These are phyloP conservation scores for Brachionus asplanchnoidis DNA, from an alignment of 1,140 invertebrate species.

Conservation along the genomic window DNA sequence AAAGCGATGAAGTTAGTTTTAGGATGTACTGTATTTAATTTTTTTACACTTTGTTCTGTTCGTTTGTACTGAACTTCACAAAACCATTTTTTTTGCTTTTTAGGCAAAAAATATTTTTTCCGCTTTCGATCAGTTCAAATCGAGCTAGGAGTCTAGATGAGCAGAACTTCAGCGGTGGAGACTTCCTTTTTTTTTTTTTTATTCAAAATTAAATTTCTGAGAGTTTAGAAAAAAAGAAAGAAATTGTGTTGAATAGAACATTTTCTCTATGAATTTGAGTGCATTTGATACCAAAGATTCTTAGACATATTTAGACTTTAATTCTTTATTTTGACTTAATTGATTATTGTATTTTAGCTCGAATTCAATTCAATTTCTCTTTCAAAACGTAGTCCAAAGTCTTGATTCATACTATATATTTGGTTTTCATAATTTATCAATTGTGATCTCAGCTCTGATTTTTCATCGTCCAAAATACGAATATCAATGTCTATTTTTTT, in stretches of 20 bases:
- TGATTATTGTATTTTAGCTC: not conserved
- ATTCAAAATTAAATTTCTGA: too few relatives aligned
- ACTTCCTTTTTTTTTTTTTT: too few relatives aligned
- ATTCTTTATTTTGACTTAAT: not conserved
- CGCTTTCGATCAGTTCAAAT: too few relatives aligned
- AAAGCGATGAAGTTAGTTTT: too few relatives aligned
- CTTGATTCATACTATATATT: not conserved
- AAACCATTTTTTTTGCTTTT: too few relatives aligned
- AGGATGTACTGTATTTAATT: too few relatives aligned
- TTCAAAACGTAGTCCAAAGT: not conserved
- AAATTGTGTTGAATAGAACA: slow-evolving; percentile 24
- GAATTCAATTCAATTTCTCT: not conserved
- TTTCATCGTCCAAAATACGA: not conserved
- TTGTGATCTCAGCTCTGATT: not conserved
- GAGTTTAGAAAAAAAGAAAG: too few relatives aligned
- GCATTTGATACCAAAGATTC: not conserved
- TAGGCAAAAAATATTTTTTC: too few relatives aligned
- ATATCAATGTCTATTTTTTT: not conserved
- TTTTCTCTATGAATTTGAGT: not conserved
- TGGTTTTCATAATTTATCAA: not conserved
- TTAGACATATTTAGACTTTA: not conserved
- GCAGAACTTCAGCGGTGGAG: too few relatives aligned
- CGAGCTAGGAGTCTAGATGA: too few relatives aligned
- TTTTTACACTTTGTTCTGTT: too few relatives aligned
- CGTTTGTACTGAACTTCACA: too few relatives aligned